These are phyloP conservation scores for Perccottus glenii DNA, from an alignment of 2,113 vertebrate species.

Conservation along the genomic window DNA sequence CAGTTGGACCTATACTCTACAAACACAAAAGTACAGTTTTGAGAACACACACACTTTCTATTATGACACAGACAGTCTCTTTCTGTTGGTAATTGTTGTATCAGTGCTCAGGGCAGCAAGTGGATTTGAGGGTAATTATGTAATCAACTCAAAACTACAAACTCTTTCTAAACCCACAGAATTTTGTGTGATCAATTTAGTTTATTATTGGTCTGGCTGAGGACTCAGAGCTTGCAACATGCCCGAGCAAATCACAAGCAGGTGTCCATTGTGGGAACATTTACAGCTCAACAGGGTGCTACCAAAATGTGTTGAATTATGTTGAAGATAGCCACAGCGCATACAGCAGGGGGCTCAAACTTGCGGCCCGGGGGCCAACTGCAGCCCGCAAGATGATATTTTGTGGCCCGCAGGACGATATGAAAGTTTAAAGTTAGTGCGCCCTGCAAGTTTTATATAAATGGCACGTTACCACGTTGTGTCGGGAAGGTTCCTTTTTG, in stretches of 20 bases:
- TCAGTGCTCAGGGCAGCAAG: background rate
- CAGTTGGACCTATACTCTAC: conserved; percentile 87
- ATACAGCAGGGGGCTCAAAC: too few relatives aligned
- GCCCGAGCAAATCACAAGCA: conserved; percentile 26
- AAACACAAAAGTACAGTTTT: background rate
- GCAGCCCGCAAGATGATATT: too few relatives aligned
- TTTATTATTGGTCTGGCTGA: conserved; percentile 17
- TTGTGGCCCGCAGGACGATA: too few relatives aligned
- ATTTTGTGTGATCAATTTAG: conserved; percentile 17
- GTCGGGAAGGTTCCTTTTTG: too few relatives aligned
- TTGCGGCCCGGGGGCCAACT: too few relatives aligned
- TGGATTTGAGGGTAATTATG: conserved; percentile 17
- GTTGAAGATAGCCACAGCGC: background rate
- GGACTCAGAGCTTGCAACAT: conserved; percentile 13
- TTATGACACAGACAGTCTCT: background rate
- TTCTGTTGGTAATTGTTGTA: conserved; percentile 3
- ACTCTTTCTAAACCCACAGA: conserved; percentile 15
- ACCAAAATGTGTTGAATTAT: conserved; percentile 2
- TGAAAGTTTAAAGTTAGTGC: too few relatives aligned
- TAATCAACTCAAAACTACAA: conserved; percentile 21
- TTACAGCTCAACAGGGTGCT: conserved; percentile 20
- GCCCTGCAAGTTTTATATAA: too few relatives aligned
- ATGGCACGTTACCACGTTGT: too few relatives aligned
- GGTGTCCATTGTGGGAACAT: conserved; percentile 20
- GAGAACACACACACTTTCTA: background rate